A percentile compares a stretch with the other conserved stretches of the same genome.
Evolutionary conservation across 1,140 invertebrate genomes (phyloP).

Genomic region (Orchesella cincta): DNA sequence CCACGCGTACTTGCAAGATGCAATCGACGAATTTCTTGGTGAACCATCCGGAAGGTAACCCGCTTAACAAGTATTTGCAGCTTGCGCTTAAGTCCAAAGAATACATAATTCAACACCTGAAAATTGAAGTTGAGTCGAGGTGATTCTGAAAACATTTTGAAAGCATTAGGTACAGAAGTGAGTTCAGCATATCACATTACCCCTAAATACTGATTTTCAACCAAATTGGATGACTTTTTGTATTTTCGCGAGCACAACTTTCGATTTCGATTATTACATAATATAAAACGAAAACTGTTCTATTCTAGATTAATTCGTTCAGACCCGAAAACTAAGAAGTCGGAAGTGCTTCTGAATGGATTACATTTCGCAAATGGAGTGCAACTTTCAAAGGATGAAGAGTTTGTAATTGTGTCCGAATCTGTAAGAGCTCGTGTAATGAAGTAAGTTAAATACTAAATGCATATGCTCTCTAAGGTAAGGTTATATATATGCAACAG

Average conservation of each 20-base stretch:
- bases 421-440: constrained; percentile 58
- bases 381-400: constrained; percentile 71
- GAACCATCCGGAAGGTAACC: constrained; percentile 57
- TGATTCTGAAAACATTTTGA: too few species aligned
- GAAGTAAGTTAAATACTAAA: constrained; percentile 55
- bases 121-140: too few species aligned
- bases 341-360: constrained; percentile 68
- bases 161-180: too few species aligned
- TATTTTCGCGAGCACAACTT: too few species aligned
- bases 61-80: not conserved
- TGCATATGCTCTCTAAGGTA: not conserved
- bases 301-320: constrained; percentile 66
- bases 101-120: too few species aligned
- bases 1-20: constrained; percentile 56
- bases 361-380: constrained; percentile 81
- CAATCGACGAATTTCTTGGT: constrained; percentile 56
- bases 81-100: too few species aligned
- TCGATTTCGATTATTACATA: too few species aligned
- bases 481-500: constrained; percentile 43
- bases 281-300: too few species aligned
- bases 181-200: too few species aligned
- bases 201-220: too few species aligned
- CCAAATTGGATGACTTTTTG: too few species aligned
- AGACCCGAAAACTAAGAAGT: constrained; percentile 65
- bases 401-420: constrained; percentile 73